Conservation (phyloP, 2,888 invertebrate species). For the Eupithecia insigniata region DNA sequence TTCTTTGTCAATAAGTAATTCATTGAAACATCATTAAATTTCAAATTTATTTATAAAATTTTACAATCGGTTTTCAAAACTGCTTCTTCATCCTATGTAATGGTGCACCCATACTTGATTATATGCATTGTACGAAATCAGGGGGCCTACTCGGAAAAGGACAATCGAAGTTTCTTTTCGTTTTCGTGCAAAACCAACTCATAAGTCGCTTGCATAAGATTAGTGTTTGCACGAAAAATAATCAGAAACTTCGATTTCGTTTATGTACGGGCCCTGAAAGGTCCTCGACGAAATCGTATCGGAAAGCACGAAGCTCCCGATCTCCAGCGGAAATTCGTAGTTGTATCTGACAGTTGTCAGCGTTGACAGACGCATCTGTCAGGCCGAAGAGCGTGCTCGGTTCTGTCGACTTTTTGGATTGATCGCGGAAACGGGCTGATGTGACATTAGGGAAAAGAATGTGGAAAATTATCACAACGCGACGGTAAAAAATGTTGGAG, state of each 20-base stretch:
- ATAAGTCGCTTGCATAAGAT: too few relatives aligned
- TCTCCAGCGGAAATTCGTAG: slow-evolving; percentile 61
- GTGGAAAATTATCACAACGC: not conserved
- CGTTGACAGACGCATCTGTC: slow-evolving; percentile 38
- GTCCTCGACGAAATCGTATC: slow-evolving; percentile 20
- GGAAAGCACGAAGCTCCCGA: not conserved
- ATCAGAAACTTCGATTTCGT: too few relatives aligned
- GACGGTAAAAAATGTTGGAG: not conserved
- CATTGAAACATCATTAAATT: too few relatives aligned
- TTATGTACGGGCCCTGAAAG: too few relatives aligned
- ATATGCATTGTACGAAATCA: not conserved
- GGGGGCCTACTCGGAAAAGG: too few relatives aligned
- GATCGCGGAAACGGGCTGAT: slow-evolving; percentile 32
- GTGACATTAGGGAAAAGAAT: slow-evolving; percentile 7
- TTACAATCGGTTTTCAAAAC: too few relatives aligned
- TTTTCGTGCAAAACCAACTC: too few relatives aligned
- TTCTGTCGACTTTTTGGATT: slow-evolving; percentile 38
- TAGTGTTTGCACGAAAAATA: too few relatives aligned
- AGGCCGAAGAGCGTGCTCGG: slow-evolving; percentile 26
- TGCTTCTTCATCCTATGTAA: not conserved
- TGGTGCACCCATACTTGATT: not conserved
- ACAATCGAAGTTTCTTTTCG: too few relatives aligned
- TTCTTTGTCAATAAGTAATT: too few relatives aligned
- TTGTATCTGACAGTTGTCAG: slow-evolving; percentile 58
- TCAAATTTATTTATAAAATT: too few relatives aligned